Conservation (phyloP, 2,888 invertebrate species). For the Synergus gifuensis region DNA sequence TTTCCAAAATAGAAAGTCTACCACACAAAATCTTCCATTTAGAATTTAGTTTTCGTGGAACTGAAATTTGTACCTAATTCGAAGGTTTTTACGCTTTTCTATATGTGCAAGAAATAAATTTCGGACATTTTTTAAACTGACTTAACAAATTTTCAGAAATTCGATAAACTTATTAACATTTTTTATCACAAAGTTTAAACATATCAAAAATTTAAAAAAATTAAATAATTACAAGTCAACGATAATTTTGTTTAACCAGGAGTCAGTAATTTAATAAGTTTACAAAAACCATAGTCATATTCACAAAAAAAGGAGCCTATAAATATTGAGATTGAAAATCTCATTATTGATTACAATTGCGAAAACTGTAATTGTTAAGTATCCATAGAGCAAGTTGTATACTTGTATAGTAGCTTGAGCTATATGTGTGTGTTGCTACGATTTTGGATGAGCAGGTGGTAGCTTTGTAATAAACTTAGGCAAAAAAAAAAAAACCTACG, state of each 20-base stretch:
- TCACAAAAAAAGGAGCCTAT: constrained; percentile 29
- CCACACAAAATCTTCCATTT: neutral
- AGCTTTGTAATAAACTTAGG: constrained; percentile 36
- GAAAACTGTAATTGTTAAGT: constrained; percentile 9
- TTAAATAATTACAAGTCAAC: constrained; percentile 8
- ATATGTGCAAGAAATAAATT: neutral
- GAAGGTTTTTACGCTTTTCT: neutral
- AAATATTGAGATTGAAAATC: constrained; percentile 23
- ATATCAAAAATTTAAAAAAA: neutral
- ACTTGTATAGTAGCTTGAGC: constrained; percentile 16
- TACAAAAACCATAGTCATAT: neutral
- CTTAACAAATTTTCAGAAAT: neutral
- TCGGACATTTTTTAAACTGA: neutral
- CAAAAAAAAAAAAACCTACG: neutral
- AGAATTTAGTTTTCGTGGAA: neutral
- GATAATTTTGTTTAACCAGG: neutral
- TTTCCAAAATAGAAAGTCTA: neutral
- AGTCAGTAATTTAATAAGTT: neutral
- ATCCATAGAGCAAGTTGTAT: constrained; percentile 24
- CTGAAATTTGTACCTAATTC: constrained; percentile 5
- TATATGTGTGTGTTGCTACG: constrained; percentile 4
- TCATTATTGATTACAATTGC: constrained; percentile 11
- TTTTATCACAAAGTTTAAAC: neutral
- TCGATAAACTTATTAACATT: neutral
- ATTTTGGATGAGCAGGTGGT: constrained; percentile 14